Percentiles rank a stretch among this genome's conserved stretches.
These are phyloP conservation scores for Atta colombica DNA, from an alignment of 1,140 invertebrate genomes.

Conservation along the genomic window DNA sequence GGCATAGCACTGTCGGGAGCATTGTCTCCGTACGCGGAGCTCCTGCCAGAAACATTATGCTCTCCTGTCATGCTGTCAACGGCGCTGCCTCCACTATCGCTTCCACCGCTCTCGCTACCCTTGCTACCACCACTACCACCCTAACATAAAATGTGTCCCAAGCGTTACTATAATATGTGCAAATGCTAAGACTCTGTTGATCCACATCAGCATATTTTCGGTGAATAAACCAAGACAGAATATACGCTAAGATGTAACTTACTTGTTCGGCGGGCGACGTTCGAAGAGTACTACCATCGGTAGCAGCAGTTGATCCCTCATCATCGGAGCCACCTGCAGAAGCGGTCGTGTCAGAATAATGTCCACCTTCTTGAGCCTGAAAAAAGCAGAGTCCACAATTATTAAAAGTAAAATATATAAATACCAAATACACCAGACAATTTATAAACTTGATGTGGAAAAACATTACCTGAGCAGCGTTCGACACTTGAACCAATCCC, in stretches of 20 bases:
- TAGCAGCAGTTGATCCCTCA: conserved; percentile 97
- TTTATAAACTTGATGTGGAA: background rate
- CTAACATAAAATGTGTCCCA: conserved; percentile 77
- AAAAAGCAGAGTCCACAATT: background rate
- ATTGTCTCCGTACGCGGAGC: conserved; percentile 94
- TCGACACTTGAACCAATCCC: conserved; percentile 80
- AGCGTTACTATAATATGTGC: conserved; percentile 68
- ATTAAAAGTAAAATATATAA: background rate
- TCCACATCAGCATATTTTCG: conserved; percentile 41
- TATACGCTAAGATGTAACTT: conserved; percentile 58
- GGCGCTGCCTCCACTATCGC: conserved; percentile 95
- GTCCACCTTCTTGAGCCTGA: conserved; percentile 86
- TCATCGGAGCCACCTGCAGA: conserved; percentile 96
- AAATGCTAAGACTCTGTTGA: conserved; percentile 52
- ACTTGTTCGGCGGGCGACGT: conserved; percentile 95
- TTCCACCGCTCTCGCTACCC: conserved; percentile 94
- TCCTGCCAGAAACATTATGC: conserved; percentile 93
- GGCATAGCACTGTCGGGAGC: conserved; percentile 87
- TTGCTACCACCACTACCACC: conserved; percentile 90
- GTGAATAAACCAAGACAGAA: conserved; percentile 25
- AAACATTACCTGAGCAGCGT: conserved; percentile 74
- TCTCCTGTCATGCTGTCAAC: conserved; percentile 97
- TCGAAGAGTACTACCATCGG: conserved; percentile 95
- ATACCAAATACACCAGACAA: background rate
- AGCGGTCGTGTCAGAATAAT: conserved; percentile 93